Base-by-base conservation (phyloP, 2,888 invertebrate genomes). In the Gerris lacustris region DNA sequence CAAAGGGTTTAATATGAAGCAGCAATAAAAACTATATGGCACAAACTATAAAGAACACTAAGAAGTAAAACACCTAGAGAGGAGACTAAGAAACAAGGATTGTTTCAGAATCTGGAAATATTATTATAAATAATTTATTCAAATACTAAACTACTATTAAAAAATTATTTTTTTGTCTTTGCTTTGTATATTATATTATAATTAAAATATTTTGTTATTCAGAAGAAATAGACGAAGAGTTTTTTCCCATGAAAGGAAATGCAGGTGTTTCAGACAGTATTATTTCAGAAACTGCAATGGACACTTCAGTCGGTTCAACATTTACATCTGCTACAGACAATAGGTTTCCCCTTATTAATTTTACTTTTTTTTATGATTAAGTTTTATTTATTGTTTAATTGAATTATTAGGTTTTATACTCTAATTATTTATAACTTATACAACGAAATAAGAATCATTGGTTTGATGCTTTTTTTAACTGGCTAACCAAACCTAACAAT, bases 161-260 rank as follows among this genome's bases (percentile, higher is more conserved):
- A 55, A 55, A 55, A 55, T 55, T 55, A 55, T 55, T 55, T 55
- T 15, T 9, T 55, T 55, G 15, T 9, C 15, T 55, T 9, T 55
- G 55, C 15, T 55, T 15, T 55, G 55, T 55, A 55, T 9, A 15
- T 55, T 55, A 55, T 55, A 55, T 9, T 7, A 55, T 9, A 55
- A 55, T 55, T 74, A 90, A 90, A 47, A 47, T 74, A 72, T 73
- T 69, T 75, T 71, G 78, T n/a, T n/a, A n/a, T 79, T 6, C 78
- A 75, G 89, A 89, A 68, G 88, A 88, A 73, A 85, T 85, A 73
- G 87, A 89, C 72, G 84, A 86, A 18, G 85, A 84, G 76, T 90
- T 90, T 75, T 82, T 88, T 77, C 87, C 87, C 67, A 84, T 88
- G 62, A 71, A 72, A 70, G 67, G 47, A 9, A 72, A 68, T 63